A percentile compares a stretch with the other conserved stretches of the same genome.
phyloP scores from a whole-genome alignment of 2,797 vertebrate species.

The Paratrypauchen microcephalus region DNA sequence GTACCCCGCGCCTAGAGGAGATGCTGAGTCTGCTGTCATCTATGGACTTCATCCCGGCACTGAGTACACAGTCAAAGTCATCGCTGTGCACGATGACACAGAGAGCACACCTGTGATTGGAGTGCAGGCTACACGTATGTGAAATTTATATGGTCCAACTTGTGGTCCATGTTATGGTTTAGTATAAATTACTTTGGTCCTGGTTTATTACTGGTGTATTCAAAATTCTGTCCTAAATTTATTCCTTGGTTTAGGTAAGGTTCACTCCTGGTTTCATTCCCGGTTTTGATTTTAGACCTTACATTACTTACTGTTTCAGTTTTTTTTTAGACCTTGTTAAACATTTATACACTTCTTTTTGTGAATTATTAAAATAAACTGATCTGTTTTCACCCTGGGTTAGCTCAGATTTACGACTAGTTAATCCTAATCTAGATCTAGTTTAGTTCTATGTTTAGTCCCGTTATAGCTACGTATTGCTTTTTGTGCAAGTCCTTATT shows the following conservation, averaged over 20 bases:
- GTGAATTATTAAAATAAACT: too few species aligned
- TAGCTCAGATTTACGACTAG: neutral
- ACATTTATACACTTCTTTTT: too few species aligned
- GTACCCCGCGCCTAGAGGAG: conserved; percentile 84
- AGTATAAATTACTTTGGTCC: too few species aligned
- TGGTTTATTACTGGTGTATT: neutral
- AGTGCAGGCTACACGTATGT: conserved; percentile 92
- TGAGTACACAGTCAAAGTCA: conserved; percentile 96
- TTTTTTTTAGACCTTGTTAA: too few species aligned
- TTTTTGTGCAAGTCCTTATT: neutral
- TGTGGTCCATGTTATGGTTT: too few species aligned
- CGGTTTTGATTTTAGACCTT: too few species aligned
- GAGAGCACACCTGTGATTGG: conserved; percentile 90
- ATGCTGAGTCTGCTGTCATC: conserved; percentile 89
- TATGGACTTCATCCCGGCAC: conserved; percentile 91
- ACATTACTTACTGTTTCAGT: too few species aligned
- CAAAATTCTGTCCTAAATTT: neutral
- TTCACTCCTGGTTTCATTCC: neutral
- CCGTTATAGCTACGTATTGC: too few species aligned
- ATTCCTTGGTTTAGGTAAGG: too few species aligned
- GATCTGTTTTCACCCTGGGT: neutral
- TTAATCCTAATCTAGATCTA: neutral
- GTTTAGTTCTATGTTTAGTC: neutral
- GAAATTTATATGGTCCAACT: too few species aligned
- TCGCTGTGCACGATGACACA: conserved; percentile 89